These are phyloP conservation scores for Prenolepis imparis DNA, from an alignment of 2,888 invertebrate species.

Conservation along the genomic window DNA sequence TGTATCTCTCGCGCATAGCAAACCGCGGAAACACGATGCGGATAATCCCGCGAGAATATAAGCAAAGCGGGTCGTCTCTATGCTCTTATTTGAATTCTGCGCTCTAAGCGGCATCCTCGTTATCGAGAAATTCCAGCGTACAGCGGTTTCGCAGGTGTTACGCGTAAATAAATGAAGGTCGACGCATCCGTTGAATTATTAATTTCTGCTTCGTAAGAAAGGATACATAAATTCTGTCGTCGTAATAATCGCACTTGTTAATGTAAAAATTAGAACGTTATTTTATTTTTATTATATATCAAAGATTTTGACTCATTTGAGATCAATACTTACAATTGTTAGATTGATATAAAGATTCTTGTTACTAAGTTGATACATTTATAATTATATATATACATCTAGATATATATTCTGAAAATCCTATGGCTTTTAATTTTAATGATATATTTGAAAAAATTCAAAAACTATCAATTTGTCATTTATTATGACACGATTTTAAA, in stretches of 20 bases:
- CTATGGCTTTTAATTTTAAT: neutral
- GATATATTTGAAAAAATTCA: neutral
- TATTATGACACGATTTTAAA: neutral
- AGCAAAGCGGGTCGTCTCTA: constrained; percentile 11
- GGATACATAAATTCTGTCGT: neutral
- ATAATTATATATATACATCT: neutral
- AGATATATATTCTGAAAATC: neutral
- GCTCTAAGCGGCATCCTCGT: constrained; percentile 35
- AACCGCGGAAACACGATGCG: constrained; percentile 21
- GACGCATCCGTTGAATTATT: constrained; percentile 25
- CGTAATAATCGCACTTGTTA: neutral
- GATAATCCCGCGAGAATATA: constrained; percentile 29
- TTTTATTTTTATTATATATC: neutral
- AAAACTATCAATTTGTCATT: neutral
- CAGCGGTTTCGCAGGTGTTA: constrained; percentile 37
- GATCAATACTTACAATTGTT: neutral
- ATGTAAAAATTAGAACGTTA: neutral
- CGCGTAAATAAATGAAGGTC: constrained; percentile 13
- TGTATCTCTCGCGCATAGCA: neutral
- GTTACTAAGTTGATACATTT: neutral
- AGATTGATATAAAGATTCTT: neutral
- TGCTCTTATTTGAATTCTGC: constrained; percentile 40
- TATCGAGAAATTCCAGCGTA: constrained; percentile 50
- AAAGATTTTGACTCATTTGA: neutral
- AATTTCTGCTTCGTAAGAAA: neutral